These are phyloP conservation scores for Notodromas monacha DNA, from an alignment of 2,888 invertebrate species.

Conservation along the genomic window DNA sequence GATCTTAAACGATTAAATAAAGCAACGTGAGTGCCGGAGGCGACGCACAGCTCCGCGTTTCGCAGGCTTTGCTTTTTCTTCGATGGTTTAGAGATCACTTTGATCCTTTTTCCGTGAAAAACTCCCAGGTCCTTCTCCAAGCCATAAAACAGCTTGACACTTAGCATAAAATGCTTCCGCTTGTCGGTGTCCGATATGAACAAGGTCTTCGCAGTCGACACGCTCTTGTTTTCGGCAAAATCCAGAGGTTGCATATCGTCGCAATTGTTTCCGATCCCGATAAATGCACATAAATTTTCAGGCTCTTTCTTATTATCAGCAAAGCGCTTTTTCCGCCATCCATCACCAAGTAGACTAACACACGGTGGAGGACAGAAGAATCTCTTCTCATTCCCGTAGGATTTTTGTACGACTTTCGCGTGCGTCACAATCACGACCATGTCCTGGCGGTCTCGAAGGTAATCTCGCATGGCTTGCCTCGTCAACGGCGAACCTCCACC, in stretches of 20 bases:
- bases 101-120: conserved; percentile 23
- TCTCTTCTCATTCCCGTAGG: conserved; percentile 25
- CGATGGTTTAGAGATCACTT: conserved; percentile 26
- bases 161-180: conserved; percentile 24
- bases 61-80: conserved; percentile 27
- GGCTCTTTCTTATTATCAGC: no score
- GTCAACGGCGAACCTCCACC: conserved; percentile 11
- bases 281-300: conserved; percentile 21
- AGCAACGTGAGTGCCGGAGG: conserved; percentile 24
- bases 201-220: conserved; percentile 25
- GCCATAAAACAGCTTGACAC: conserved; percentile 23
- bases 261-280: conserved; percentile 23
- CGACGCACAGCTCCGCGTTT: conserved; percentile 25
- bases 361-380: conserved; percentile 27
- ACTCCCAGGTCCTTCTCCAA: conserved; percentile 22
- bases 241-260: conserved; percentile 24
- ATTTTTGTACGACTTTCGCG: conserved; percentile 26
- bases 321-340: conserved; percentile 21
- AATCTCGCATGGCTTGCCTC: conserved; percentile 21
- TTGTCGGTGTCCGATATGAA: conserved; percentile 26
- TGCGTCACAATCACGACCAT: conserved; percentile 20
- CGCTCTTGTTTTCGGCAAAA: conserved; percentile 23
- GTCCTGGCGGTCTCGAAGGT: conserved; percentile 18
- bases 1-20: conserved; percentile 25
- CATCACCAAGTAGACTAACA: conserved; percentile 23